A percentile compares a stretch with the other conserved stretches of the same genome.
phyloP scores from a whole-genome alignment of 2,888 invertebrate genomes.

The Panorpa germanica region DNA sequence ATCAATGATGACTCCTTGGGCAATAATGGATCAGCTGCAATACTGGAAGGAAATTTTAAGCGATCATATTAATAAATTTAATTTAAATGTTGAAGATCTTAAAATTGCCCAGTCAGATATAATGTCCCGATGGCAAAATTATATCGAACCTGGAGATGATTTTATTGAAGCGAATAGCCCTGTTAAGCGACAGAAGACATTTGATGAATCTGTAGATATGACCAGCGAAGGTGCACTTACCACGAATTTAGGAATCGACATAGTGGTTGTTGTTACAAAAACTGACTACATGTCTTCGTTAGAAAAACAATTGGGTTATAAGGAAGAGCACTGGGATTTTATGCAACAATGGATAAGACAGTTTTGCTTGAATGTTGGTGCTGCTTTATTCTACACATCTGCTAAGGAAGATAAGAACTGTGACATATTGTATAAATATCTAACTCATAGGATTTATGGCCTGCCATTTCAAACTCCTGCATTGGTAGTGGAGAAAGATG shows the following conservation, averaged over 20 bases:
- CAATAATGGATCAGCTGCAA: constrained; percentile 79
- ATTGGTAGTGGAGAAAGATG: constrained; percentile 93
- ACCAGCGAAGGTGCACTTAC: constrained; percentile 78
- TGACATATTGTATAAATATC: constrained; percentile 92
- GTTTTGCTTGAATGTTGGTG: constrained; percentile 92
- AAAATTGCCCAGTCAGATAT: constrained; percentile 45
- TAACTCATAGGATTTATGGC: constrained; percentile 91
- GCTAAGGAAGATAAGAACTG: constrained; percentile 99
- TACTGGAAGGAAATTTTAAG: constrained; percentile 80
- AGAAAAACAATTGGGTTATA: constrained; percentile 93
- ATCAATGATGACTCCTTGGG: constrained; percentile 94
- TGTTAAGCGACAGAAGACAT: constrained; percentile 57
- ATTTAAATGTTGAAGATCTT: constrained; percentile 34
- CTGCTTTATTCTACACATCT: constrained; percentile 89
- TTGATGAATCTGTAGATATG: constrained; percentile 51
- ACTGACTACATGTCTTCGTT: constrained; percentile 93
- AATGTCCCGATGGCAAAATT: constrained; percentile 84
- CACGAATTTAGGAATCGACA: constrained; percentile 86
- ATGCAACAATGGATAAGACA: constrained; percentile 94
- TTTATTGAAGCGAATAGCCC: constrained; percentile 72
- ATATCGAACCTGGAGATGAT: constrained; percentile 87
- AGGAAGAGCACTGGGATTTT: constrained; percentile 96
- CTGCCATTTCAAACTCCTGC: constrained; percentile 92
- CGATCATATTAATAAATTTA: constrained; percentile 70
- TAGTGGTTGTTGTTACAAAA: constrained; percentile 96